Evolutionary conservation across 2,113 vertebrate species (phyloP).

Genomic region (Electrona antarctica): DNA sequence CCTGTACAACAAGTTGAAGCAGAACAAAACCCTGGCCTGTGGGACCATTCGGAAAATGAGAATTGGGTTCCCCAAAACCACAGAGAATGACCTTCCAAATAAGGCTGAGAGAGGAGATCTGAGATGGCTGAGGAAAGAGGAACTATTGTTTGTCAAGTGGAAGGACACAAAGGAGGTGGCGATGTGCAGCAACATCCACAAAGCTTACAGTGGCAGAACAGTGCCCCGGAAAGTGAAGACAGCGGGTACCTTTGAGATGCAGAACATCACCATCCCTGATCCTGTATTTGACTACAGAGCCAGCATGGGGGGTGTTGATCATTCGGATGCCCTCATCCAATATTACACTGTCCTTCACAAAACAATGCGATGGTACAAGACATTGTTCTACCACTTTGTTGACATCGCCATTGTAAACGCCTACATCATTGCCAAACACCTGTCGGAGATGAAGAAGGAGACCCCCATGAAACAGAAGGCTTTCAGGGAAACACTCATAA

Average conservation of each 20-base stretch:
- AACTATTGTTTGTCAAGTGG: neutral
- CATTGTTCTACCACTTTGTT: slow-evolving; percentile 18
- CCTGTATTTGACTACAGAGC: neutral
- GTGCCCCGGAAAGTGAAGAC: neutral
- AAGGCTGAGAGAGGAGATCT: slow-evolving; percentile 16
- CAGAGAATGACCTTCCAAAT: slow-evolving; percentile 37
- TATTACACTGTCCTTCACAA: slow-evolving; percentile 8
- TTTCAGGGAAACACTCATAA: no score
- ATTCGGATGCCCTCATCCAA: neutral
- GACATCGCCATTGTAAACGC: slow-evolving; percentile 10
- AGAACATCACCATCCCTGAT: neutral
- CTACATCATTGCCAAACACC: no score
- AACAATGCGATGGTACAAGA: slow-evolving; percentile 11
- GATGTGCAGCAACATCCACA: neutral
- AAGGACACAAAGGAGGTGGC: no score
- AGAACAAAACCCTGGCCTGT: neutral
- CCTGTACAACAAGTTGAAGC: slow-evolving; percentile 7
- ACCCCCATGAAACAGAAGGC: no score
- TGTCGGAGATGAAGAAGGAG: no score
- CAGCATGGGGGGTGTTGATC: neutral
- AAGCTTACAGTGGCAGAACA: neutral
- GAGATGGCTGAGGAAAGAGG: slow-evolving; percentile 10
- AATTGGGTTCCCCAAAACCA: neutral
- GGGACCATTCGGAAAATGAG: slow-evolving; percentile 1
- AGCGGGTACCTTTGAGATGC: neutral